phyloP scores from a whole-genome alignment of 2,888 invertebrate species.

The Ferdinandea cuprea region DNA sequence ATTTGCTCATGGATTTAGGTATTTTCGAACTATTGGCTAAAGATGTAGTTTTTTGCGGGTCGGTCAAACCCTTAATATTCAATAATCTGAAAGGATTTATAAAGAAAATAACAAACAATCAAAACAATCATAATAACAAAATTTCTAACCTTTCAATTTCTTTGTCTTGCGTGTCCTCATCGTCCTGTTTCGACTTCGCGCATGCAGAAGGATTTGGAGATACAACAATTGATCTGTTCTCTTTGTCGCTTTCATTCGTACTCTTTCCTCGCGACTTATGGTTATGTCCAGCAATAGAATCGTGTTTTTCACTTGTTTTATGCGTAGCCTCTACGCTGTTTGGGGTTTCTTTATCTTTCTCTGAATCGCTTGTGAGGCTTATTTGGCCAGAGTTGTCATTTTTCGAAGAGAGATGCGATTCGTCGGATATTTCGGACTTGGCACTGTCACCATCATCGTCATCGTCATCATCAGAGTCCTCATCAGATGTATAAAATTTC shows the following conservation, averaged over 20 bases:
- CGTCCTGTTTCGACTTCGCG: slow-evolving; percentile 65
- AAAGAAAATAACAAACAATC: no score
- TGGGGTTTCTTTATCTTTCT: slow-evolving; percentile 4
- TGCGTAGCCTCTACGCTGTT: not conserved
- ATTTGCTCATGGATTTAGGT: slow-evolving; percentile 48
- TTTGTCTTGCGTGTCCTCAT: slow-evolving; percentile 78
- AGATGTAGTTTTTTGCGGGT: slow-evolving; percentile 64
- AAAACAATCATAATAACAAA: not conserved
- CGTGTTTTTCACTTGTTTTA: slow-evolving; percentile 25
- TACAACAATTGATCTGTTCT: slow-evolving; percentile 59
- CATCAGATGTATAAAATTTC: slow-evolving; percentile 26
- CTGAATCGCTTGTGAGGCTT: slow-evolving; percentile 1
- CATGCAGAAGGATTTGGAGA: slow-evolving; percentile 10
- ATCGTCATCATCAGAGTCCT: slow-evolving; percentile 32
- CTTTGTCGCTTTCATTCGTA: slow-evolving; percentile 76
- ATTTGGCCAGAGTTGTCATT: slow-evolving; percentile 24
- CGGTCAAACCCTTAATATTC: slow-evolving; percentile 78
- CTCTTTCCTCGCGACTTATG: slow-evolving; percentile 19
- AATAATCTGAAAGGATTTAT: slow-evolving; percentile 78
- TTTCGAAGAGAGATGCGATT: slow-evolving; percentile 29
- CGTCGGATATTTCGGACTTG: slow-evolving; percentile 27
- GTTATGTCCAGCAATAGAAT: slow-evolving; percentile 3
- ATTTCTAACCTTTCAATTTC: slow-evolving; percentile 79
- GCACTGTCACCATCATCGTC: slow-evolving; percentile 14
- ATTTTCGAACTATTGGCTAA: slow-evolving; percentile 59